A percentile compares a stretch with the other conserved stretches of the same genome.
Conservation (phyloP, 2,797 vertebrate species). For the Xiphorhynchus erythropygius region DNA sequence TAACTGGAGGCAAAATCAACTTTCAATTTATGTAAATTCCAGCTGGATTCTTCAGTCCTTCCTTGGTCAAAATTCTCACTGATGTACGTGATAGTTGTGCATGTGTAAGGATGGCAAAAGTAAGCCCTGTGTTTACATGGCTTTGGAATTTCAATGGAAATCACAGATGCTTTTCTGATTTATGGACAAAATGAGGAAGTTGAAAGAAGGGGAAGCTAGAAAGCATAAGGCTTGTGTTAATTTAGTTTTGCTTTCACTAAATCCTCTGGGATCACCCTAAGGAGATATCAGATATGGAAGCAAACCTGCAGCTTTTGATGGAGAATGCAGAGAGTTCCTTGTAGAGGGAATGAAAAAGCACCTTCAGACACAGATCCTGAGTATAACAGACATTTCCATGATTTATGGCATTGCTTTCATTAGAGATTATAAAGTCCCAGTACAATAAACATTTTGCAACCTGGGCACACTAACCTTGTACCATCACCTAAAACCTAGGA, state of each 20-base stretch:
- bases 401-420: not conserved
- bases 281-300: not conserved
- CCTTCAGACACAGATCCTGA: not conserved
- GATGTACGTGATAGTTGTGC: not conserved
- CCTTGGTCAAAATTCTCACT: not conserved
- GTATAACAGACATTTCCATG: not conserved
- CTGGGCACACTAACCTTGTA: not conserved
- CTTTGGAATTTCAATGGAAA: not conserved
- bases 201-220: not conserved
- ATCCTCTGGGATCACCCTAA: not conserved
- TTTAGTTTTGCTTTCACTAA: not conserved
- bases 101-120: not conserved
- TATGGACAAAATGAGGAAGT: not conserved
- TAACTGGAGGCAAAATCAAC: not conserved
- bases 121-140: not conserved
- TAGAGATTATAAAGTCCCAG: not conserved
- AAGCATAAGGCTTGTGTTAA: not conserved
- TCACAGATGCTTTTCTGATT: not conserved
- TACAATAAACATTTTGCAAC: conserved; percentile 8
- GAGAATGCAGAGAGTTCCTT: not conserved
- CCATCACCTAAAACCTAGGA: not conserved
- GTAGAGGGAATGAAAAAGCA: not conserved
- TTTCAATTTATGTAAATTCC: not conserved
- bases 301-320: not conserved
- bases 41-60: not conserved